Percentiles rank a stretch among this genome's conserved stretches.
phyloP scores from a whole-genome alignment of 1,140 invertebrate species.

The Cotesia typhae region DNA sequence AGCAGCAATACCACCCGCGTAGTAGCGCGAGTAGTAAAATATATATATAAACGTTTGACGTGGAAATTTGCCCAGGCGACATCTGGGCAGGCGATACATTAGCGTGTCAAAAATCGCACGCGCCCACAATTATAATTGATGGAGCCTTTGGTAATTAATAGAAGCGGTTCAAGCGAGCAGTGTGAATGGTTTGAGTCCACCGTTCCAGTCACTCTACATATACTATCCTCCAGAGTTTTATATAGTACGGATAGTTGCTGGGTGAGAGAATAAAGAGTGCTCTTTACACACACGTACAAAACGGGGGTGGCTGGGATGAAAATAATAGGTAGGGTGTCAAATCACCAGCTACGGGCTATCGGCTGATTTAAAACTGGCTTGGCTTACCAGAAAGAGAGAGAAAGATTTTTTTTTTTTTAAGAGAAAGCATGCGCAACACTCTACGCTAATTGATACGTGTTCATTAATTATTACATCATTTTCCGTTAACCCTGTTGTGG shows the following conservation, averaged over 20 bases:
- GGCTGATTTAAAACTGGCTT: constrained; percentile 57
- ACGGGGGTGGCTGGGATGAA: not conserved
- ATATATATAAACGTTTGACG: constrained; percentile 1
- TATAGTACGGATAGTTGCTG: too few relatives aligned
- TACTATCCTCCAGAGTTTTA: too few relatives aligned
- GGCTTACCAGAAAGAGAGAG: constrained; percentile 15
- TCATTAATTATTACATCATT: constrained; percentile 67
- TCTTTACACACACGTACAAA: too few relatives aligned
- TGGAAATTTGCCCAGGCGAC: constrained; percentile 45
- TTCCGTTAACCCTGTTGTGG: constrained; percentile 57
- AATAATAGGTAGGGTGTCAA: not conserved
- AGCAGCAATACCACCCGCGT: too few relatives aligned
- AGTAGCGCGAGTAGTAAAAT: too few relatives aligned
- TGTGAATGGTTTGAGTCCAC: constrained; percentile 27
- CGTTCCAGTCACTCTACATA: too few relatives aligned
- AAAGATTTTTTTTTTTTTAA: too few relatives aligned
- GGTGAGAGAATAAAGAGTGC: constrained; percentile 11
- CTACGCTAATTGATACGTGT: constrained; percentile 62
- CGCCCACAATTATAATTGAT: constrained; percentile 58
- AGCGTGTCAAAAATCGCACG: constrained; percentile 62
- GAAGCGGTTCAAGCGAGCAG: constrained; percentile 44
- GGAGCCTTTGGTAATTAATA: constrained; percentile 64
- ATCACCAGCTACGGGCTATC: constrained; percentile 33
- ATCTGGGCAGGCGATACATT: constrained; percentile 63
- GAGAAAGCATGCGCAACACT: constrained; percentile 12